phyloP scores from a whole-genome alignment of 2,888 invertebrate species.

The Aphodius sticticus region DNA sequence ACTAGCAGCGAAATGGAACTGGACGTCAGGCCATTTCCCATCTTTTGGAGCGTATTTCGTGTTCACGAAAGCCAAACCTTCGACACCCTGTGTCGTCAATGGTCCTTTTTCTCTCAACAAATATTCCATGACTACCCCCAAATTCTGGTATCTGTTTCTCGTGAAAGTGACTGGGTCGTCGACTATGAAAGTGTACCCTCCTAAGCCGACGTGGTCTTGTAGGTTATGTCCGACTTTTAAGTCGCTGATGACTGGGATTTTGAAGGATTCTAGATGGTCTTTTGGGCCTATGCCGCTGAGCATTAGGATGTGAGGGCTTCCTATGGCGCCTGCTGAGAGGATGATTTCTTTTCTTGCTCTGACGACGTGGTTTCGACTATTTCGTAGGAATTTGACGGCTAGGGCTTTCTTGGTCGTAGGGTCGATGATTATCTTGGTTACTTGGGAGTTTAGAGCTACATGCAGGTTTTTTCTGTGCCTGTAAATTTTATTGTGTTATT shows the following conservation, averaged over 20 bases:
- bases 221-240: constrained; percentile 81
- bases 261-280: constrained; percentile 75
- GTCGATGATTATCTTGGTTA: constrained; percentile 72
- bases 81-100: constrained; percentile 84
- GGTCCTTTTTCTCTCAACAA: constrained; percentile 83
- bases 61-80: constrained; percentile 87
- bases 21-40: constrained; percentile 83
- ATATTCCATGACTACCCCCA: constrained; percentile 82
- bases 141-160: constrained; percentile 78
- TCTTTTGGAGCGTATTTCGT: constrained; percentile 83
- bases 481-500: neutral
- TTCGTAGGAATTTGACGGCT: constrained; percentile 77
- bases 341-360: constrained; percentile 83
- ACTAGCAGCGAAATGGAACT: constrained; percentile 87
- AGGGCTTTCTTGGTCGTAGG: constrained; percentile 73
- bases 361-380: constrained; percentile 71
- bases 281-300: constrained; percentile 87
- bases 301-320: constrained; percentile 90
- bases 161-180: constrained; percentile 83
- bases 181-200: constrained; percentile 83
- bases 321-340: constrained; percentile 86
- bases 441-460: constrained; percentile 80
- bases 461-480: constrained; percentile 77
- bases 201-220: constrained; percentile 88
- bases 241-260: constrained; percentile 78